A percentile compares a stretch with the other conserved stretches of the same genome.
These are phyloP conservation scores for Danionella cerebrum DNA, from an alignment of 2,113 vertebrate genomes.

Conservation along the genomic window DNA sequence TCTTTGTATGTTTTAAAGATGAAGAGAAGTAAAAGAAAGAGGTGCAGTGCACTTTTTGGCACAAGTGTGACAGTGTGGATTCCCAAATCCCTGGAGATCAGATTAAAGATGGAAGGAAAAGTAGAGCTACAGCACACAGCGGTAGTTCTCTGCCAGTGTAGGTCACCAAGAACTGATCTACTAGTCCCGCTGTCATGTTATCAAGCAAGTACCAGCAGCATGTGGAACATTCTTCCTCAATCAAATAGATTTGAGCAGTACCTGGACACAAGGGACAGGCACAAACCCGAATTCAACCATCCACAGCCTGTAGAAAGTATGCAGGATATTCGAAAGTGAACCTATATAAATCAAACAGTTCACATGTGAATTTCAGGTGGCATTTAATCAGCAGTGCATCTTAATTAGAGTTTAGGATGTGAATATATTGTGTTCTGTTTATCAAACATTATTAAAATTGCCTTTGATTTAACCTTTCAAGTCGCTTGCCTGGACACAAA, in stretches of 20 bases:
- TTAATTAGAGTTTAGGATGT: no score
- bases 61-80: slow-evolving; percentile 29
- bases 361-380: no score
- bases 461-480: background rate
- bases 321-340: no score
- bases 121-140: slow-evolving; percentile 24
- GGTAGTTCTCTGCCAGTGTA: background rate
- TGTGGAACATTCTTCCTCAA: background rate
- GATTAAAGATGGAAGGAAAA: slow-evolving; percentile 34
- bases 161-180: no score
- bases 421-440: background rate
- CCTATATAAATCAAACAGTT: no score
- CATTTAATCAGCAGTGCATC: background rate
- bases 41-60: slow-evolving; percentile 14
- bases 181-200: slow-evolving; percentile 9
- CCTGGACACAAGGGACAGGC: background rate
- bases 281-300: no score
- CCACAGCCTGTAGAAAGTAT: no score
- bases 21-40: background rate
- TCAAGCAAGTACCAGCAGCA: slow-evolving; percentile 16
- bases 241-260: background rate
- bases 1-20: background rate
- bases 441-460: background rate
- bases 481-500: background rate
- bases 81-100: slow-evolving; percentile 25